Evolutionary conservation across 2,888 invertebrate genomes (phyloP).

Genomic region (Drosophila subsilvestris): DNA sequence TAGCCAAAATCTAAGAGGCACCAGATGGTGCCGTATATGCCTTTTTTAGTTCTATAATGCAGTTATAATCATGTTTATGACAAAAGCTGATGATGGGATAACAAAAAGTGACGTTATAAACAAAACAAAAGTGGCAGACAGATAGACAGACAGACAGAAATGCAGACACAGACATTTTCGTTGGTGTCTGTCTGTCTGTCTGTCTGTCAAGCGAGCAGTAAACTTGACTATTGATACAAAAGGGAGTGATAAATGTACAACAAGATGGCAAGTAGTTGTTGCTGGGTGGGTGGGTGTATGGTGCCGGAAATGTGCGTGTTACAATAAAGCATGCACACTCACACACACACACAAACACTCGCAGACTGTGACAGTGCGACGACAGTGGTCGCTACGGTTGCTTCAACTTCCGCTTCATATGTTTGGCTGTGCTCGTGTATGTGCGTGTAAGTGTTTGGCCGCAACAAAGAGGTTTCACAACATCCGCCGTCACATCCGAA

Average conservation of each 20-base stretch:
- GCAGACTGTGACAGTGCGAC: conserved; percentile 49
- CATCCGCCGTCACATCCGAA: conserved; percentile 55
- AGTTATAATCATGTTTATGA: neutral
- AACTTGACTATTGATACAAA: conserved; percentile 70
- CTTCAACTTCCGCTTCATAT: conserved; percentile 67
- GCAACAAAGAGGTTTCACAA: conserved; percentile 59
- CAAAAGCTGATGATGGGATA: neutral
- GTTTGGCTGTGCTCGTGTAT: conserved; percentile 37
- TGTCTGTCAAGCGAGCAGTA: conserved; percentile 51
- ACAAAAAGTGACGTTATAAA: neutral
- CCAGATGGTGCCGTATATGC: neutral
- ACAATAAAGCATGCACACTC: conserved; percentile 53
- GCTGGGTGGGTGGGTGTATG: conserved; percentile 23
- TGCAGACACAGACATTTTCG: conserved; percentile 48
- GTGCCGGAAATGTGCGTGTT: conserved; percentile 67
- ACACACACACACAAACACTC: conserved; percentile 20
- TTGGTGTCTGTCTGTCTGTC: neutral
- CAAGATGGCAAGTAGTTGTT: conserved; percentile 27
- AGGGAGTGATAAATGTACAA: conserved; percentile 63
- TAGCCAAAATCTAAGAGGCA: neutral
- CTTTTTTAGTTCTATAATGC: neutral
- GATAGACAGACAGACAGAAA: neutral
- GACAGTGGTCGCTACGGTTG: conserved; percentile 58
- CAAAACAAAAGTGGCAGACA: conserved; percentile 2
- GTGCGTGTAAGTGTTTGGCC: conserved; percentile 22